phyloP scores from a whole-genome alignment of 2,888 invertebrate genomes.

The Chaetogeoica ovagalla region DNA sequence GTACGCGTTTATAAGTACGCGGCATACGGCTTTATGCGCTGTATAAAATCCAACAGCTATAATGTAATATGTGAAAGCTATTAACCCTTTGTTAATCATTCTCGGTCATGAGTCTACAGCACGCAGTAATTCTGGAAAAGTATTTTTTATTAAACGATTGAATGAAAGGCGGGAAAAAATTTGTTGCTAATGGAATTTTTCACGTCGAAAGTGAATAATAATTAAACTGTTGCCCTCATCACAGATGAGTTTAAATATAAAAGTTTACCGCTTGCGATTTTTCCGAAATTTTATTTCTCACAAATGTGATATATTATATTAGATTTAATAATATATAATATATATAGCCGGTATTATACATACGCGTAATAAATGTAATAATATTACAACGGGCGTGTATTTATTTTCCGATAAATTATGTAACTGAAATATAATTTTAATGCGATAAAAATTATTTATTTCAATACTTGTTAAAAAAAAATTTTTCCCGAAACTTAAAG shows the following conservation, averaged over 20 bases:
- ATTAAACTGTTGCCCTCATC: neutral
- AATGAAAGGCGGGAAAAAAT: neutral
- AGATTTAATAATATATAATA: too few relatives aligned
- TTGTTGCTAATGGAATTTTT: neutral
- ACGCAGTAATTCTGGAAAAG: neutral
- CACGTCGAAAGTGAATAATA: neutral
- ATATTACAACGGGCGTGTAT: too few relatives aligned
- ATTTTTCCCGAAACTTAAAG: too few relatives aligned
- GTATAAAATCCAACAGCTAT: slow-evolving; percentile 11
- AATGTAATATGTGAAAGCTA: slow-evolving; percentile 5
- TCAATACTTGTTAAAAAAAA: too few relatives aligned
- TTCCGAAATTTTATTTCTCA: neutral
- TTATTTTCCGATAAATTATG: too few relatives aligned
- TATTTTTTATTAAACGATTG: neutral
- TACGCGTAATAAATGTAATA: too few relatives aligned
- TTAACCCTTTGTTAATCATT: slow-evolving; percentile 22
- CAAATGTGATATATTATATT: too few relatives aligned
- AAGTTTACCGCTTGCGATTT: neutral
- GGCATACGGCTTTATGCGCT: neutral
- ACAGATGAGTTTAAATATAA: neutral
- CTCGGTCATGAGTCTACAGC: too few relatives aligned
- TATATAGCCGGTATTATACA: too few relatives aligned
- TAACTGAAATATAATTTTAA: too few relatives aligned
- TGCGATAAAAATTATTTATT: too few relatives aligned
- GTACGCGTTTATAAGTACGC: neutral